phyloP scores from a whole-genome alignment of 2,113 vertebrate genomes.

The Bucco capensis region DNA sequence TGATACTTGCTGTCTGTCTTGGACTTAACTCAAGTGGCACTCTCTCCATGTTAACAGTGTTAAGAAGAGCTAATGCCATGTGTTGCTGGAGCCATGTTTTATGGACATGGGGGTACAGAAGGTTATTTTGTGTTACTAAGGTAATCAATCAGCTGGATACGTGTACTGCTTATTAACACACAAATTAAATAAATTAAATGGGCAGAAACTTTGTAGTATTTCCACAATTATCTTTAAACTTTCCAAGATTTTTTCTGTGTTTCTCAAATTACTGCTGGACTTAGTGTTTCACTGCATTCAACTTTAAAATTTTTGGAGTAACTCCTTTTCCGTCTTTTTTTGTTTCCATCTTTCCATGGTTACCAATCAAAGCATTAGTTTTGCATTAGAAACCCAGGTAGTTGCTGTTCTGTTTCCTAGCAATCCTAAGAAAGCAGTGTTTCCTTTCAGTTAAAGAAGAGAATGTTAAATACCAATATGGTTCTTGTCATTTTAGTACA shows the following conservation, averaged over 20 bases:
- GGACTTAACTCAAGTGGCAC: not conserved
- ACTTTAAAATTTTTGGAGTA: not conserved
- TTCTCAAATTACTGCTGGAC: not conserved
- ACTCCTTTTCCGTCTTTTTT: not conserved
- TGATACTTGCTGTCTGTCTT: not conserved
- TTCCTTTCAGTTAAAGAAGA: not conserved
- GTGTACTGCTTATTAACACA: not conserved
- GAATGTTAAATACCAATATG: not conserved
- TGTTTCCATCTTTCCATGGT: not conserved
- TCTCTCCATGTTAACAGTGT: not conserved
- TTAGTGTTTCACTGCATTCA: not conserved
- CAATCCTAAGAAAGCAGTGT: not conserved
- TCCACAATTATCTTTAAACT: not conserved
- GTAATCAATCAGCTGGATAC: not conserved
- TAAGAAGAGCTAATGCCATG: not conserved
- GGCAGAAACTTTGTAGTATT: not conserved
- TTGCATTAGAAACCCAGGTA: not conserved
- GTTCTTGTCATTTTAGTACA: not conserved
- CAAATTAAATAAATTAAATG: not conserved
- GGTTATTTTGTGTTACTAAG: not conserved
- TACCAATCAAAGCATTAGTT: not conserved
- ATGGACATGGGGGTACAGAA: not conserved
- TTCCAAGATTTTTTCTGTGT: not conserved
- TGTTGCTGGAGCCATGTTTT: not conserved
- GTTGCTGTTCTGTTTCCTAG: not conserved